phyloP scores from a whole-genome alignment of 1,140 invertebrate genomes.

The Diprion similis region DNA sequence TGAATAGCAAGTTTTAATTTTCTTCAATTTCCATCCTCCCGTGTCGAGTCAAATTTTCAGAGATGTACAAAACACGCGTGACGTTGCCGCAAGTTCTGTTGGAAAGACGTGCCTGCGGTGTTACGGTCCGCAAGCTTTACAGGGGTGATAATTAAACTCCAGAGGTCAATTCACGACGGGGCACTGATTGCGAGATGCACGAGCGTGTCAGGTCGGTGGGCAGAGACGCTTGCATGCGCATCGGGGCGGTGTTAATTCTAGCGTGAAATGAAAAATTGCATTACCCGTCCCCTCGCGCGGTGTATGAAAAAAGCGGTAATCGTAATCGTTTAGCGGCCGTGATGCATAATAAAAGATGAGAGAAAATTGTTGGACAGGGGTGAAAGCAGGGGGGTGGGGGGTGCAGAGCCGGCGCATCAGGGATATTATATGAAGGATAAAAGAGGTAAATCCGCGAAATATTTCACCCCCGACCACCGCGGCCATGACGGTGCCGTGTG shows the following conservation, averaged over 20 bases:
- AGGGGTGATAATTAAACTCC: slow-evolving; percentile 2
- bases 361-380: not conserved
- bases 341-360: not conserved
- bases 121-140: not conserved
- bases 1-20: not conserved
- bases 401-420: too few relatives aligned
- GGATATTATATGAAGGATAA: too few relatives aligned
- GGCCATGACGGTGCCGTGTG: too few relatives aligned
- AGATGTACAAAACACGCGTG: not conserved
- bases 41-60: not conserved
- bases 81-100: not conserved
- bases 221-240: not conserved
- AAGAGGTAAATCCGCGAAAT: too few relatives aligned
- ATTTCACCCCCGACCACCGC: too few relatives aligned
- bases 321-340: not conserved
- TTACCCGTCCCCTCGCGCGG: not conserved
- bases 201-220: too few relatives aligned
- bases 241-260: not conserved
- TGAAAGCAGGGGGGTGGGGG: not conserved
- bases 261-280: slow-evolving; percentile 2
- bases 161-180: too few relatives aligned
- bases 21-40: not conserved
- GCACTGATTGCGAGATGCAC: too few relatives aligned
- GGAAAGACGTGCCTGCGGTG: not conserved
- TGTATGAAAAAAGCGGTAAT: not conserved